Evolutionary conservation across 2,888 invertebrate species (phyloP).

Genomic region (Eretmocerus hayati): DNA sequence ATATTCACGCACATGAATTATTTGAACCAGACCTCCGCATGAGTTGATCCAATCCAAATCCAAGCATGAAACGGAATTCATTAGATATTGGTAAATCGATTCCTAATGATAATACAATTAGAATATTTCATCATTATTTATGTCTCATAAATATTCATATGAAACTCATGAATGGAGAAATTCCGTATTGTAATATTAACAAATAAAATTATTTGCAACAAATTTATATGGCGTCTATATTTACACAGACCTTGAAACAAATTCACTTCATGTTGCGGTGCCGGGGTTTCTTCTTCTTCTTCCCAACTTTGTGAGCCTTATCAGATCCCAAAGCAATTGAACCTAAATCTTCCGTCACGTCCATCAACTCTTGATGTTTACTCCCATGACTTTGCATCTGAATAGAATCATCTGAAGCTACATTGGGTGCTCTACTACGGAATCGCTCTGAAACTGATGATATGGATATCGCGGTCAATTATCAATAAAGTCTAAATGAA

Average conservation of each 20-base stretch:
- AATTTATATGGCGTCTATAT: background rate
- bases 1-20: too few species aligned
- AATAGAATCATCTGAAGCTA: background rate
- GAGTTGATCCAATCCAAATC: too few species aligned
- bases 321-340: conserved; percentile 25
- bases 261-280: conserved; percentile 15
- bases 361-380: conserved; percentile 30
- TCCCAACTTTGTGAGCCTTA: conserved; percentile 7
- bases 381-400: background rate
- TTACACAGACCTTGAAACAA: conserved; percentile 7
- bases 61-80: too few species aligned
- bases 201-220: conserved; percentile 3
- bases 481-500: conserved; percentile 1
- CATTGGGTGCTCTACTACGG: conserved; percentile 18
- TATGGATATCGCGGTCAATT: background rate
- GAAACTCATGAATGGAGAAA: conserved; percentile 2
- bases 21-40: too few species aligned
- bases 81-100: too few species aligned
- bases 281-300: conserved; percentile 20
- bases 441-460: conserved; percentile 32
- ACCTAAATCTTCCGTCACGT: conserved; percentile 32
- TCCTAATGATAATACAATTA: too few species aligned
- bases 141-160: background rate
- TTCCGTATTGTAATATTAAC: conserved; percentile 6
- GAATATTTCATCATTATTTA: too few species aligned